phyloP scores from a whole-genome alignment of 2,797 vertebrate genomes.

The Alauda arvensis region DNA sequence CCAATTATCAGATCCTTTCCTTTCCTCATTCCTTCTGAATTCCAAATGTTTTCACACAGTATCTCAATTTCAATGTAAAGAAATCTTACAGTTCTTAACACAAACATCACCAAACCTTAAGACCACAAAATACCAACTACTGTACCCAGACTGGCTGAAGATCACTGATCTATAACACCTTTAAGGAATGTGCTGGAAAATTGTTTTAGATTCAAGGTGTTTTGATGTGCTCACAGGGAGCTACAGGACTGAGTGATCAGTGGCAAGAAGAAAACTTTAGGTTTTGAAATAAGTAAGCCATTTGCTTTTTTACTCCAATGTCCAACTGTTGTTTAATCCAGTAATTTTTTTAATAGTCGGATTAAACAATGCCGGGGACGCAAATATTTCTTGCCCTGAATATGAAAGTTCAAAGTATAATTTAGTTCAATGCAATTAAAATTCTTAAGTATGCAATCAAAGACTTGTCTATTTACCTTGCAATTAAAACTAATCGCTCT shows the following conservation, averaged over 20 bases:
- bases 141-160: not conserved
- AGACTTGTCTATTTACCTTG: conserved; percentile 7
- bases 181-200: not conserved
- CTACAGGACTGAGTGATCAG: not conserved
- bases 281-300: not conserved
- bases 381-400: not conserved
- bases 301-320: not conserved
- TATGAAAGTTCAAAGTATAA: not conserved
- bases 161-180: not conserved
- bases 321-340: not conserved
- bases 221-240: not conserved
- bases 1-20: not conserved
- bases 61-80: rapidly evolving
- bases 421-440: not conserved
- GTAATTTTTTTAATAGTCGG: not conserved
- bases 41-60: not conserved
- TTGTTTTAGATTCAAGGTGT: not conserved
- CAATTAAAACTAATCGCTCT: not conserved
- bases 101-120: not conserved
- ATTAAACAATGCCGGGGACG: not conserved
- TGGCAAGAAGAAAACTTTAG: rapidly evolving
- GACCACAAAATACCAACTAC: not conserved
- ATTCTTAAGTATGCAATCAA: not conserved
- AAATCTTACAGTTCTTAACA: not conserved
- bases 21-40: not conserved